phyloP scores from a whole-genome alignment of 2,888 invertebrate species.

The Hypercompe scribonia region DNA sequence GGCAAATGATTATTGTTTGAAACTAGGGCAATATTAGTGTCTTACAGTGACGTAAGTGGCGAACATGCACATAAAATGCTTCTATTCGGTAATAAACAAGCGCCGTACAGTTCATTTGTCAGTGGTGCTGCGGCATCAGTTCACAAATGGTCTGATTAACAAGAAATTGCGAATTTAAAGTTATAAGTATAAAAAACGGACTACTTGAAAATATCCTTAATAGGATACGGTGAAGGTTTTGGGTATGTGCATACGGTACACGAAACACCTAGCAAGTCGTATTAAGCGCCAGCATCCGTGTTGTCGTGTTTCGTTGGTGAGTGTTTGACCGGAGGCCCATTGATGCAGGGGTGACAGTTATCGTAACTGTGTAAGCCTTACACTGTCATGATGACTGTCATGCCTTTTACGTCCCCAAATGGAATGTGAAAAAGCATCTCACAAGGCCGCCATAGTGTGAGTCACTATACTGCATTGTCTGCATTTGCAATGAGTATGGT shows the following conservation, averaged over 20 bases:
- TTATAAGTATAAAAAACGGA: neutral
- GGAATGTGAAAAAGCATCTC: too few relatives aligned
- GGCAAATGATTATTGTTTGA: slow-evolving; percentile 24
- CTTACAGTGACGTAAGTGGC: slow-evolving; percentile 41
- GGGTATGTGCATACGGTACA: neutral
- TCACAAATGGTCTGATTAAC: slow-evolving; percentile 35
- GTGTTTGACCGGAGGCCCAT: too few relatives aligned
- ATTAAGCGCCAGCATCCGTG: too few relatives aligned
- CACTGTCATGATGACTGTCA: too few relatives aligned
- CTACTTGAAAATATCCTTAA: neutral
- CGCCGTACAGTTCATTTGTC: slow-evolving; percentile 74
- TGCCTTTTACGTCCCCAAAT: too few relatives aligned
- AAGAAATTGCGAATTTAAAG: slow-evolving; percentile 28
- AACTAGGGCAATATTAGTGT: slow-evolving; percentile 40
- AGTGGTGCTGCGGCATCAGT: slow-evolving; percentile 63
- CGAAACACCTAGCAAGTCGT: neutral
- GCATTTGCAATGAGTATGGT: too few relatives aligned
- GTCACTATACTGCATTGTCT: too few relatives aligned
- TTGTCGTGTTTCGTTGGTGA: too few relatives aligned
- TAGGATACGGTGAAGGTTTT: neutral
- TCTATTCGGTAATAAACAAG: slow-evolving; percentile 73
- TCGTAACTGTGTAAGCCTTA: too few relatives aligned
- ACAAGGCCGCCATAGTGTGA: too few relatives aligned
- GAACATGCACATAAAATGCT: slow-evolving; percentile 63
- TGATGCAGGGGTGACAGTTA: too few relatives aligned